phyloP scores from a whole-genome alignment of 2,113 vertebrate species.

The Danio rerio region GRCz12tu NC_133190.1:26775501-26776000 shows the following conservation, averaged over 20 bases:
- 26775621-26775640: constrained; percentile 37
- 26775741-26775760: not conserved
- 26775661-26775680: constrained; percentile 17
- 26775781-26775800: too few relatives aligned
- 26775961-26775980: too few relatives aligned
- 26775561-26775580: constrained; percentile 26
- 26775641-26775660: not conserved
- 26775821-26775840: too few relatives aligned
- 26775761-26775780: too few relatives aligned
- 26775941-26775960: too few relatives aligned
- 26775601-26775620: not conserved
- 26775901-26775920: too few relatives aligned
- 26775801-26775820: too few relatives aligned
- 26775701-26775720: not conserved
- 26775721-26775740: constrained; percentile 5
- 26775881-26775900: too few relatives aligned
- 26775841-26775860: too few relatives aligned
- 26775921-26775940: too few relatives aligned
- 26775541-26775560: constrained; percentile 21
- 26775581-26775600: constrained; percentile 28
- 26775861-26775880: too few relatives aligned
- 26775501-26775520: constrained; percentile 44
- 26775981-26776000: too few relatives aligned
- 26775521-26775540: constrained; percentile 46
- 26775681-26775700: not conserved